Evolutionary conservation across 2,113 vertebrate genomes (phyloP), one percentile per base, ranked within the genome.

Genomic region (Dolichotis patagonum): DNA sequence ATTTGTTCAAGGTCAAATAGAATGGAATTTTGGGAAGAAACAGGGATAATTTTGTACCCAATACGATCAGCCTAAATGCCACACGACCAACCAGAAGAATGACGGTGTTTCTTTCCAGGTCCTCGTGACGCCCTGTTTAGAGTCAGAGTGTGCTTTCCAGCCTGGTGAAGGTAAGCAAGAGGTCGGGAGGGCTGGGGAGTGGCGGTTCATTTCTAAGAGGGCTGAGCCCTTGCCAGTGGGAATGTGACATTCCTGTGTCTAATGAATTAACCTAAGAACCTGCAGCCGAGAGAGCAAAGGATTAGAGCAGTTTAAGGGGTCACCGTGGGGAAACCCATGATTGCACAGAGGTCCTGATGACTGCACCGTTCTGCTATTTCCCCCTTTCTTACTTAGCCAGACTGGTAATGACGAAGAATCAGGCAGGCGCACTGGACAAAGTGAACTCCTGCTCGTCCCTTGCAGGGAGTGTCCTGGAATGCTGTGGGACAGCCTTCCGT

Each of bases 391-490:
- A 24, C 28, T 78, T 67, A 83, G 49, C 14, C n/a, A 49, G 14
- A 75, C 49, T 0, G 14, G 22, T 71, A 11, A 85, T 38, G 52
- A n/a, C 11, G 30, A 20, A 89, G 60, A 80, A 95, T 7, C 2
- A 43, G 75, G 88, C 63, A 94, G 84, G 26, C 35, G 49, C 17
- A 41, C 58, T 41, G 77, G 46, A 71, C n/a, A 17, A 17, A 24
- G 2, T 22, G 88, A 94, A n/a, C 58, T 22, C 71, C 3, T 1
- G 32, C 38, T 35, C 87, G n/a, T 69, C 58, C 46, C 38, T 38
- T 54, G 56, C 11, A 65, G 82, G 91, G 58, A 95, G 82, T 41
- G 71, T 32, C 85, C 35, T 49, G 91, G 85, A 95, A 94, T 89
- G 94, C 67, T 30, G 30, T 80, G 85, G 67, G 88, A 91, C 90